Evolutionary conservation across 2,888 invertebrate genomes (phyloP).

Genomic region (Sclerodermus sp.): DNA sequence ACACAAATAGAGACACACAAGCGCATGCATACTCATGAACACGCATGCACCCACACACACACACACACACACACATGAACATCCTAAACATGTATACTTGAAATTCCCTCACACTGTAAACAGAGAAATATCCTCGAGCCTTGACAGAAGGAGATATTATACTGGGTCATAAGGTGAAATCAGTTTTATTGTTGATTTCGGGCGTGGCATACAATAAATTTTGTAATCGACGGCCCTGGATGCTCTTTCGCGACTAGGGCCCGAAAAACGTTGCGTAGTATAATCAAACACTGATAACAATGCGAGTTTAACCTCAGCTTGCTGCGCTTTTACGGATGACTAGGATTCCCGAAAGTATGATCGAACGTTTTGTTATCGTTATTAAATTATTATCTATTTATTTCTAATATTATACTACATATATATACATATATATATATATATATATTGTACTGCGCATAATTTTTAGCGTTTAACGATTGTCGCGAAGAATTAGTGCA

Average conservation of each 20-base stretch:
- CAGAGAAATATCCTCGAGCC: slow-evolving; percentile 26
- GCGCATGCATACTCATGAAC: not conserved
- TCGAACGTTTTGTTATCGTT: too few relatives aligned
- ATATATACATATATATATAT: too few relatives aligned
- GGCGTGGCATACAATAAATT: slow-evolving; percentile 52
- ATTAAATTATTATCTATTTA: too few relatives aligned
- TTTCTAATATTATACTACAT: too few relatives aligned
- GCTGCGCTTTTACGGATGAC: not conserved
- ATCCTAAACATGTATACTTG: not conserved
- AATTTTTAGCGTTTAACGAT: too few relatives aligned
- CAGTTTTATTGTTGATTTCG: slow-evolving; percentile 51
- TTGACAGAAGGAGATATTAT: slow-evolving; percentile 30
- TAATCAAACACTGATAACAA: slow-evolving; percentile 51
- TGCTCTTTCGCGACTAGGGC: slow-evolving; percentile 41
- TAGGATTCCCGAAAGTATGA: too few relatives aligned
- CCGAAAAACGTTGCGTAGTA: slow-evolving; percentile 52
- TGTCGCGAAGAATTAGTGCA: too few relatives aligned
- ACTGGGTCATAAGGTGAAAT: slow-evolving; percentile 35
- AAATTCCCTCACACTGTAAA: not conserved
- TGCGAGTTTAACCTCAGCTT: slow-evolving; percentile 40
- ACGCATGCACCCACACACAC: slow-evolving; percentile 10
- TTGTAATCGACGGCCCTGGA: slow-evolving; percentile 43
- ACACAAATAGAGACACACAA: slow-evolving; percentile 4
- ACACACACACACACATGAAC: slow-evolving; percentile 10
- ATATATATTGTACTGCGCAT: too few relatives aligned